phyloP scores from a whole-genome alignment of 1,140 invertebrate species.

The Chironomus tepperi region DNA sequence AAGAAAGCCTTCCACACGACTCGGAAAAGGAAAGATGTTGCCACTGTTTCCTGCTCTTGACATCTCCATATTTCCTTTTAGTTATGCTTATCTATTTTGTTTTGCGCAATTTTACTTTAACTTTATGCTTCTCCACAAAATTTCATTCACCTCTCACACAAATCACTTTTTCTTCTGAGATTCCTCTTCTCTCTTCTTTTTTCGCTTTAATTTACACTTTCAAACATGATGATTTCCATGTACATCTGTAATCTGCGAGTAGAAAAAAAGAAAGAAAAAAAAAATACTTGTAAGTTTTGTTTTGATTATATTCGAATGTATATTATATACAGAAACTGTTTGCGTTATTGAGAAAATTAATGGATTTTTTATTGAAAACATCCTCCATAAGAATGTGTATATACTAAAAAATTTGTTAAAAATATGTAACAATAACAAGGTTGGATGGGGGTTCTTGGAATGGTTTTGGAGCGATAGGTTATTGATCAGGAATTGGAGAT shows the following conservation, averaged over 20 bases:
- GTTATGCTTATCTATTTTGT: not conserved
- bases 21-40: slow-evolving; percentile 38
- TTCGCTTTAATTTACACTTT: not conserved
- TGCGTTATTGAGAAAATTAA: slow-evolving; percentile 5
- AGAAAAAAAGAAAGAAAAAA: not conserved
- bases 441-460: no score
- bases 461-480: no score
- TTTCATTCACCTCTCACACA: not conserved
- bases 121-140: not conserved
- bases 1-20: slow-evolving; percentile 60
- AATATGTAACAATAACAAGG: no score
- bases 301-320: not conserved
- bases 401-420: no score
- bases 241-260: no score
- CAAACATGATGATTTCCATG: not conserved
- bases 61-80: not conserved
- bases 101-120: not conserved
- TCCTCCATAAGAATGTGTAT: not conserved
- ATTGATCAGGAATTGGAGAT: no score
- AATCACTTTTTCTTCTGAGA: not conserved
- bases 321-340: not conserved
- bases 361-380: slow-evolving; percentile 3
- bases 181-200: not conserved
- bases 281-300: not conserved
- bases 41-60: slow-evolving; percentile 13